These are phyloP conservation scores for Zophobas atratus DNA, from an alignment of 1,140 invertebrate species.

Conservation along the genomic window DNA sequence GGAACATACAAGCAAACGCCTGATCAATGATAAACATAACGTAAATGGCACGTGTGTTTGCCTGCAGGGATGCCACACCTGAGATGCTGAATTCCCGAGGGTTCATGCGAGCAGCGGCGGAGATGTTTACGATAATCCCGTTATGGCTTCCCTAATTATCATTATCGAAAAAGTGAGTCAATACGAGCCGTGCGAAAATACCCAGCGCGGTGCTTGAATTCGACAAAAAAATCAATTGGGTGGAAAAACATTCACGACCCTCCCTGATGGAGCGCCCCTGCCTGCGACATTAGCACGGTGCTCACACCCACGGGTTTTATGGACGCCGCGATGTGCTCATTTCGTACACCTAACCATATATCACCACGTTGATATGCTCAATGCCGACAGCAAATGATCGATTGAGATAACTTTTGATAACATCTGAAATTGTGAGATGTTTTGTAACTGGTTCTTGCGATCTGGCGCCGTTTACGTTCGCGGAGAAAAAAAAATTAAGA, in stretches of 20 bases:
- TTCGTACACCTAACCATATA: conserved; percentile 1
- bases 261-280: no score
- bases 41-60: conserved; percentile 53
- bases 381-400: conserved; percentile 39
- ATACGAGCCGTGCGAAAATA: no score
- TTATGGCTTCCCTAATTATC: no score
- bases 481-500: no score
- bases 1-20: conserved; percentile 48
- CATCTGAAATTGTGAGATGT: not conserved
- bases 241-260: no score
- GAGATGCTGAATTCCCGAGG: conserved; percentile 43
- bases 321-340: conserved; percentile 6
- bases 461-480: no score
- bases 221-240: no score
- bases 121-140: no score
- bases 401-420: conserved; percentile 25
- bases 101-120: no score
- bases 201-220: no score
- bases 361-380: conserved; percentile 4
- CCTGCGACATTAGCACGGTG: conserved; percentile 9
- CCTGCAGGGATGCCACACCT: conserved; percentile 42
- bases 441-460: not conserved
- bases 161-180: no score
- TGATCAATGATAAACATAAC: conserved; percentile 54
- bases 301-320: conserved; percentile 19